Evolutionary conservation across 2,888 invertebrate genomes (phyloP).

Genomic region (Calameuta filiformis): DNA sequence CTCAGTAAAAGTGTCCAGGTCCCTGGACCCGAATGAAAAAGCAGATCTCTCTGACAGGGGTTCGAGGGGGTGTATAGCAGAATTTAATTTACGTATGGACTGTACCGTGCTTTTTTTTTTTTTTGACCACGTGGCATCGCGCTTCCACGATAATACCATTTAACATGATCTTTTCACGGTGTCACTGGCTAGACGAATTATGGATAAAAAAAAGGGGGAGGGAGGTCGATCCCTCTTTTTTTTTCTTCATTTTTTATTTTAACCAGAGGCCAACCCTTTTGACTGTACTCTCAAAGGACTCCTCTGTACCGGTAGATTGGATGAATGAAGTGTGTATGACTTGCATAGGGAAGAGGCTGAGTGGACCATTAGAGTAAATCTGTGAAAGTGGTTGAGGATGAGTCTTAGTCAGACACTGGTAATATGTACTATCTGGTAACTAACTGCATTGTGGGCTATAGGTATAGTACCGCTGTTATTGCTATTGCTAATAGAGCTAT

Average conservation of each 20-base stretch:
- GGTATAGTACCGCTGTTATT: neutral
- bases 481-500: neutral
- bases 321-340: neutral
- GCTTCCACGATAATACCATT: neutral
- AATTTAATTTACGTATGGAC: neutral
- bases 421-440: neutral
- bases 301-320: neutral
- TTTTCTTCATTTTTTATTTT: neutral
- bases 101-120: neutral
- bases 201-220: neutral
- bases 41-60: neutral
- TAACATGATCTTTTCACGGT: neutral
- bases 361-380: neutral
- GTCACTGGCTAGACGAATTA: no score
- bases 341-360: neutral
- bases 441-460: neutral
- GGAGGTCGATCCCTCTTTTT: neutral
- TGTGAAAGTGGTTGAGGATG: neutral
- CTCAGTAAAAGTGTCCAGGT: neutral
- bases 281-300: neutral
- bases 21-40: conserved; percentile 1
- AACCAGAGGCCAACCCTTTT: neutral
- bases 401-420: neutral
- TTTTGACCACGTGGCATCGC: neutral
- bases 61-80: neutral